Conservation (phyloP, 2,113 vertebrate genomes). For the Carettochelys insculpta region DNA sequence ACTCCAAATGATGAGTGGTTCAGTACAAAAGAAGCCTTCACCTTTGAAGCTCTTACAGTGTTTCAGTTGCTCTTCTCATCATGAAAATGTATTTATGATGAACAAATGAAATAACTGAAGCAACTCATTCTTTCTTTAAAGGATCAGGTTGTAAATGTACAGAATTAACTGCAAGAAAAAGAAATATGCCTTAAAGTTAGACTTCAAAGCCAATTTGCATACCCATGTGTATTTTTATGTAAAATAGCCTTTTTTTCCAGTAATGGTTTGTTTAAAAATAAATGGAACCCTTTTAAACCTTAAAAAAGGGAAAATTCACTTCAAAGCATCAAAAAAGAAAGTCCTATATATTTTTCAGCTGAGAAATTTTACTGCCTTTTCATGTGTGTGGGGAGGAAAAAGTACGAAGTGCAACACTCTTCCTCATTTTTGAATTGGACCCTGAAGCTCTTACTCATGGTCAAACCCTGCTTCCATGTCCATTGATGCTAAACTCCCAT, state of each 20-base stretch:
- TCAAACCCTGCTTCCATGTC: background rate
- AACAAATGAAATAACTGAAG: background rate
- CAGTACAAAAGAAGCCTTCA: background rate
- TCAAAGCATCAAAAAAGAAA: background rate
- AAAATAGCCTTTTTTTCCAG: background rate
- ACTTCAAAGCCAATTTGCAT: slow-evolving; percentile 28
- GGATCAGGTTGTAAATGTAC: background rate
- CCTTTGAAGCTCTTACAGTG: slow-evolving; percentile 3
- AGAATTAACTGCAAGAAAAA: slow-evolving; percentile 17
- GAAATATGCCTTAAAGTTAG: background rate
- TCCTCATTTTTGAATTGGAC: background rate
- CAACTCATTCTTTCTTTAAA: slow-evolving; percentile 1
- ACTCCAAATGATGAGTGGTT: background rate
- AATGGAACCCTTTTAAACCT: background rate
- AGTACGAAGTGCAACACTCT: background rate
- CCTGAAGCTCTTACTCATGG: background rate
- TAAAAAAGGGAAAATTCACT: background rate
- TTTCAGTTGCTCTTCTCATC: background rate
- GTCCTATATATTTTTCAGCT: background rate
- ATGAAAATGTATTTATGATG: background rate
- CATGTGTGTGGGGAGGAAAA: background rate
- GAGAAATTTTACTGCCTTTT: background rate
- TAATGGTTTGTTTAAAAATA: background rate
- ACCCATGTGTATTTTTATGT: background rate
- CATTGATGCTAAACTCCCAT: background rate